phyloP scores from a whole-genome alignment of 2,797 vertebrate species.

The Spheniscus humboldti region DNA sequence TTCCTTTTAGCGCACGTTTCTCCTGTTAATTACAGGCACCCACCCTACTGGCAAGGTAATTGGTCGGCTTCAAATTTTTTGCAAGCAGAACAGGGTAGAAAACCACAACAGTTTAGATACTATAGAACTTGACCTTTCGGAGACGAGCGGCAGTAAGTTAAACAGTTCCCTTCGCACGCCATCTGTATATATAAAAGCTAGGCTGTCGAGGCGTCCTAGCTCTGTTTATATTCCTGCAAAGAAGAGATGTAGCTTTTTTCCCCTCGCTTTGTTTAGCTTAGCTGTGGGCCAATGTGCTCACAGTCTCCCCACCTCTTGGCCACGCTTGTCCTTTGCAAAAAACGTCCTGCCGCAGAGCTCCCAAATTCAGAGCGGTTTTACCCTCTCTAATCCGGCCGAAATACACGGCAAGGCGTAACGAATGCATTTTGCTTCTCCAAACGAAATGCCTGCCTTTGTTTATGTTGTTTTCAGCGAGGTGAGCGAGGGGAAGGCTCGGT shows the following conservation, averaged over 20 bases:
- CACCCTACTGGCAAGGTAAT: constrained; percentile 6
- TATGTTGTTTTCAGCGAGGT: constrained; percentile 35
- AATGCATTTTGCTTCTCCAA: constrained; percentile 54
- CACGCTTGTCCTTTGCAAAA: constrained; percentile 19
- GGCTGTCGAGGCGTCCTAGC: constrained; percentile 57
- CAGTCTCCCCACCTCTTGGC: constrained; percentile 27
- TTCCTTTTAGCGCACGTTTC: constrained; percentile 5
- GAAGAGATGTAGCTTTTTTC: constrained; percentile 10
- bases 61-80: background rate
- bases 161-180: constrained; percentile 48
- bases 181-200: constrained; percentile 66
- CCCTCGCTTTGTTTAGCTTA: constrained; percentile 41
- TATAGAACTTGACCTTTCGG: constrained; percentile 62
- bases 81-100: background rate
- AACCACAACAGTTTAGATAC: background rate
- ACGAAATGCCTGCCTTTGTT: constrained; percentile 50
- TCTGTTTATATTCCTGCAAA: constrained; percentile 74
- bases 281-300: background rate
- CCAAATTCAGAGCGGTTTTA: constrained; percentile 39
- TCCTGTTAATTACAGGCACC: constrained; percentile 17
- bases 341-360: background rate
- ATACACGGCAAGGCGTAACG: constrained; percentile 55
- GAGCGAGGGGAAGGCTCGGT: constrained; percentile 28
- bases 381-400: constrained; percentile 50
- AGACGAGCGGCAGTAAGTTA: constrained; percentile 55